Percentiles rank a stretch among this genome's conserved stretches.
Conservation (phyloP, 2,797 vertebrate genomes). For the Peromyscus attwateri region DNA sequence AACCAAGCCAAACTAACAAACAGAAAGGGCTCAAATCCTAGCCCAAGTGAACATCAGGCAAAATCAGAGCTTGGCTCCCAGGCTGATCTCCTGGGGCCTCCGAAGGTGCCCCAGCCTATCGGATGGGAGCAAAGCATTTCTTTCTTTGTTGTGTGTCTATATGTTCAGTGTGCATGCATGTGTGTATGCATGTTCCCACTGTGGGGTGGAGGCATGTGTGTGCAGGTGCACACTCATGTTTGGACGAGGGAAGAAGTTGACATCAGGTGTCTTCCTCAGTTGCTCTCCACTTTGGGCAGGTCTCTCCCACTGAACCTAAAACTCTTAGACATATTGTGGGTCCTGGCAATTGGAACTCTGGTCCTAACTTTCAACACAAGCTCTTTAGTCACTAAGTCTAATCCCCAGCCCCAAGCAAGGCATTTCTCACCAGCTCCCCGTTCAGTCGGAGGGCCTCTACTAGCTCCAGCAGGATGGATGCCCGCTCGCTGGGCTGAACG, state of each 20-base stretch:
- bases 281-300: background rate
- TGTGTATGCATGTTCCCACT: no score
- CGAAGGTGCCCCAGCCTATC: rapidly evolving
- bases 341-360: background rate
- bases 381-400: background rate
- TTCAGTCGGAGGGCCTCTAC: conserved; percentile 87
- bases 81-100: background rate
- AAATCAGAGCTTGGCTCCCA: background rate
- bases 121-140: rapidly evolving
- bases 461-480: conserved; percentile 88
- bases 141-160: conserved; percentile 3
- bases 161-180: background rate
- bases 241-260: background rate
- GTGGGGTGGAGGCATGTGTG: background rate
- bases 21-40: background rate
- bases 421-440: conserved; percentile 87
- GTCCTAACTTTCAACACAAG: background rate
- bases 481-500: conserved; percentile 82
- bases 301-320: background rate
- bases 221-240: background rate
- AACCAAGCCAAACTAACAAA: background rate
- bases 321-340: background rate
- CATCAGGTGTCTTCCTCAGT: background rate
- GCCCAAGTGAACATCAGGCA: background rate
- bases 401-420: background rate